Percentiles rank a stretch among this genome's conserved stretches.
These are phyloP conservation scores for Aldabrachelys gigantea DNA, from an alignment of 2,113 vertebrate genomes.

Conservation along the genomic window DNA sequence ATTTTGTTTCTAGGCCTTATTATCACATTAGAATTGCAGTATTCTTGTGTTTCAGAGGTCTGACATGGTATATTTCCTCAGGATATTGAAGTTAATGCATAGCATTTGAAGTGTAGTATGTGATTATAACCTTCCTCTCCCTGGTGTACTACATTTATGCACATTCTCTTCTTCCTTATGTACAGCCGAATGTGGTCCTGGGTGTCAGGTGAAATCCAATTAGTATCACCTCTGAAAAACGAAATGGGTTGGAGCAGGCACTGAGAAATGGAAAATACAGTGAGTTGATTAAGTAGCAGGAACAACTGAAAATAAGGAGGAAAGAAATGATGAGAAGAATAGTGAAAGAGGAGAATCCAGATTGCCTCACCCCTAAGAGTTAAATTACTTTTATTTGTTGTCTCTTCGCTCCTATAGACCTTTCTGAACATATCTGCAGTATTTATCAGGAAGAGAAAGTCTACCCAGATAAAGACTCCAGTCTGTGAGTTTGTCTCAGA, in stretches of 20 bases:
- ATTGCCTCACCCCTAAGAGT: neutral
- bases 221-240: neutral
- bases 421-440: neutral
- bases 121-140: neutral
- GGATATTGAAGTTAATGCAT: accelerated
- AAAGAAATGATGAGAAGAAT: neutral
- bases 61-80: neutral
- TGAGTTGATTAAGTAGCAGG: neutral
- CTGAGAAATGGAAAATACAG: neutral
- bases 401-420: neutral
- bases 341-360: neutral
- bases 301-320: accelerated
- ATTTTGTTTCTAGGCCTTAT: neutral
- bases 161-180: accelerated
- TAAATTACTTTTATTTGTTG: neutral
- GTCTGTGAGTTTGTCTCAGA: neutral
- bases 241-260: neutral
- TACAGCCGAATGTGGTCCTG: neutral
- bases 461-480: neutral
- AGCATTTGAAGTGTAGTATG: neutral
- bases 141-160: accelerated
- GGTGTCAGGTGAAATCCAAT: neutral
- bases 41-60: neutral
- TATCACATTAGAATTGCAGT: neutral
- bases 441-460: neutral